These are phyloP conservation scores for Drosophila littoralis DNA, from an alignment of 1,140 invertebrate genomes.

Conservation along the genomic window DNA sequence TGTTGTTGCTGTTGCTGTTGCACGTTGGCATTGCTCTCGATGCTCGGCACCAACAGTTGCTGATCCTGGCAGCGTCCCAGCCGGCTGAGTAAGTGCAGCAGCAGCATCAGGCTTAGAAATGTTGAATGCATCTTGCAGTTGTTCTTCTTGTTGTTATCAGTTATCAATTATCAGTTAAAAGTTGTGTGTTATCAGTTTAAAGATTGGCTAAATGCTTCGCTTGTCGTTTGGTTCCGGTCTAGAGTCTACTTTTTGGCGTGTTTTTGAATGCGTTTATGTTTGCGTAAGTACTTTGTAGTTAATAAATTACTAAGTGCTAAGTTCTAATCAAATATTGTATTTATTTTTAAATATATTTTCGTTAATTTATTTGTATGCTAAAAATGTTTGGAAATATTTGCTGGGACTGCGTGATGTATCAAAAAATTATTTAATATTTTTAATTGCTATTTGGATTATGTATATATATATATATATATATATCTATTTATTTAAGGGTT, in stretches of 20 bases:
- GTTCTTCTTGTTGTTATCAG: neutral
- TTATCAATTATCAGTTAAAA: constrained; percentile 4
- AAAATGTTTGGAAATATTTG: constrained; percentile 31
- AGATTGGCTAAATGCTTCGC: constrained; percentile 35
- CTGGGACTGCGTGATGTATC: constrained; percentile 47
- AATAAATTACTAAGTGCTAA: constrained; percentile 75
- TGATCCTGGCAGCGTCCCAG: constrained; percentile 63
- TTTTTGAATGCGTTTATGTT: constrained; percentile 35
- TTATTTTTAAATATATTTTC: constrained; percentile 14
- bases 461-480: neutral
- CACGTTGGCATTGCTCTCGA: constrained; percentile 47
- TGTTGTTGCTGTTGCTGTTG: constrained; percentile 54
- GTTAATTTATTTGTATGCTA: constrained; percentile 31
- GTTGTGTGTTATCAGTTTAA: constrained; percentile 1
- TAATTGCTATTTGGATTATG: constrained; percentile 21
- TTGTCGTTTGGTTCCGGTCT: constrained; percentile 52
- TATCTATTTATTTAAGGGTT: neutral
- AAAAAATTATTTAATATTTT: constrained; percentile 32
- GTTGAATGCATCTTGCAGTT: constrained; percentile 31
- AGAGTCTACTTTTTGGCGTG: constrained; percentile 76
- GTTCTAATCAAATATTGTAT: constrained; percentile 38
- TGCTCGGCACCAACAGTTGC: constrained; percentile 62
- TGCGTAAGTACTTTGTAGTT: constrained; percentile 68
- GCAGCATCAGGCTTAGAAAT: constrained; percentile 27
- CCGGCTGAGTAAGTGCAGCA: constrained; percentile 49